phyloP scores from a whole-genome alignment of 2,797 vertebrate species.

The Lagodon rhomboides region DNA sequence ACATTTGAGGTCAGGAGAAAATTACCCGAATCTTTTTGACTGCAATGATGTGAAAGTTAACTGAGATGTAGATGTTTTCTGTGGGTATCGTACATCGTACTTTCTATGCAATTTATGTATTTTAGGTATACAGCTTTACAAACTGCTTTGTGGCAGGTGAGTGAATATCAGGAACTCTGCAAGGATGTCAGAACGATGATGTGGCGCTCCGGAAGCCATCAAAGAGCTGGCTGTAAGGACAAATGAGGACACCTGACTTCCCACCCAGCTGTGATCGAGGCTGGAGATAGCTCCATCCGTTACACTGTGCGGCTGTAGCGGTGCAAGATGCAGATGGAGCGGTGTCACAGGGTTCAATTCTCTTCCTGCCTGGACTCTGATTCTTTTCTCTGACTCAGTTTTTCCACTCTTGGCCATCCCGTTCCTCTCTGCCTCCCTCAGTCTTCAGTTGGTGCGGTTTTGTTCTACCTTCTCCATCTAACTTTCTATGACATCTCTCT shows the following conservation, averaged over 20 bases:
- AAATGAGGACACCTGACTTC: conserved; percentile 1
- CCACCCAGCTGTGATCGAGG: conserved; percentile 20
- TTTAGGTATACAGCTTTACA: neutral
- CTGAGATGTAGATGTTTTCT: neutral
- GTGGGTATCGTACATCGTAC: neutral
- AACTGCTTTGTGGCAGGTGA: neutral
- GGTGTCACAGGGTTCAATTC: conserved; percentile 57
- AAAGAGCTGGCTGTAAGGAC: conserved; percentile 36
- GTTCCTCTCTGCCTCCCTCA: conserved; percentile 17
- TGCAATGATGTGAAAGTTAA: neutral
- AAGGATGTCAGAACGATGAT: neutral
- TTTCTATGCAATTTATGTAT: neutral
- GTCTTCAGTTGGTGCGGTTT: conserved; percentile 25
- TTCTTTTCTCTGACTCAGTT: conserved; percentile 28
- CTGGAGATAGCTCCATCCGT: neutral
- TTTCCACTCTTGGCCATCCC: conserved; percentile 46
- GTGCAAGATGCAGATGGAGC: conserved; percentile 22
- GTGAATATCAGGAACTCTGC: neutral
- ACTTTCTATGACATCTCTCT: conserved; percentile 22
- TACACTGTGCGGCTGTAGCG: neutral
- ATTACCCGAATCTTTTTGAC: neutral
- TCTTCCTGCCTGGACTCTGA: conserved; percentile 24
- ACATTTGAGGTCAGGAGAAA: conserved; percentile 3
- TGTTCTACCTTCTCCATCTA: conserved; percentile 19
- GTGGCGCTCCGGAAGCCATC: conserved; percentile 11